Percentiles rank a stretch among this genome's conserved stretches.
Evolutionary conservation across 2,797 vertebrate species (phyloP).

Genomic region (Notoglanidium macrostoma): DNA sequence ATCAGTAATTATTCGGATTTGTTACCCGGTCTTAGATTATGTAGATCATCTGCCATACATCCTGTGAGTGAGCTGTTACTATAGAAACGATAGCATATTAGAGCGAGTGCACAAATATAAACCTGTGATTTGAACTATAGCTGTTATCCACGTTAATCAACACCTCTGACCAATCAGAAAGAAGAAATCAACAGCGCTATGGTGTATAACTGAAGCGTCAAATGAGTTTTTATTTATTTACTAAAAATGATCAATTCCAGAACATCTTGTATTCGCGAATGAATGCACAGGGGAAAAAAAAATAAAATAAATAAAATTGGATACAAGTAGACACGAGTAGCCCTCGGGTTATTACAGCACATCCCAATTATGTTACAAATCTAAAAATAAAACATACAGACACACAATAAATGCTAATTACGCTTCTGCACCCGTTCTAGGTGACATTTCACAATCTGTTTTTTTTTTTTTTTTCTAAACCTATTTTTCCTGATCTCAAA

Average conservation of each 20-base stretch:
- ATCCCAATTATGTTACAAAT: neutral
- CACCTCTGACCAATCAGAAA: neutral
- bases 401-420: slow-evolving; percentile 36
- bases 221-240: neutral
- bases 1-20: neutral
- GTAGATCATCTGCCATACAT: neutral
- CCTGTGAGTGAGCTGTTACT: neutral
- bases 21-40: neutral
- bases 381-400: slow-evolving; percentile 14
- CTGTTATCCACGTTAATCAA: neutral
- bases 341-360: neutral
- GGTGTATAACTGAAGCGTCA: neutral
- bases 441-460: slow-evolving; percentile 16
- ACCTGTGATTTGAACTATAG: neutral
- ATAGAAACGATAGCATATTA: neutral
- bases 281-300: neutral
- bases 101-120: neutral
- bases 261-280: neutral
- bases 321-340: neutral
- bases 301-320: neutral
- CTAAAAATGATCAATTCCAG: neutral
- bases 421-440: neutral
- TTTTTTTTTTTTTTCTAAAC: slow-evolving; percentile 10
- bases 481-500: slow-evolving; percentile 27
- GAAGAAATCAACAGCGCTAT: neutral